These are phyloP conservation scores for Serrognathus titanus DNA, from an alignment of 2,888 invertebrate species.

Conservation along the genomic window DNA sequence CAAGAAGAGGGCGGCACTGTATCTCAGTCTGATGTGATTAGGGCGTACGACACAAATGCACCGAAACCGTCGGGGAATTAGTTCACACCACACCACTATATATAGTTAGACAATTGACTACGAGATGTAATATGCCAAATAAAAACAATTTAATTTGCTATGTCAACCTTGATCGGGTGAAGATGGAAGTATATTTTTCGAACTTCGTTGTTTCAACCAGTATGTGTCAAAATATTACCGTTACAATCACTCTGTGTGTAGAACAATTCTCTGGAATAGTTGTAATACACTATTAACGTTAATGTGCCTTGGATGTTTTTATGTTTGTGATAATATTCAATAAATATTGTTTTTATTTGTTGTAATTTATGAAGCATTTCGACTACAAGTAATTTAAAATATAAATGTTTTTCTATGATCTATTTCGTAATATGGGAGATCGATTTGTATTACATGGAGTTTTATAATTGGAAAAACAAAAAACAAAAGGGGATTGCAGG, in stretches of 20 bases:
- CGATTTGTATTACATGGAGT: too few relatives aligned
- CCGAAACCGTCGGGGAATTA: constrained; percentile 68
- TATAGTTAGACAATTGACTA: too few relatives aligned
- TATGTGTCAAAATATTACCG: constrained; percentile 1
- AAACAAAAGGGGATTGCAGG: too few relatives aligned
- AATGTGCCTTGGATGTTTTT: constrained; percentile 20
- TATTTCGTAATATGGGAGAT: too few relatives aligned
- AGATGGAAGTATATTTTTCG: background rate
- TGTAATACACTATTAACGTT: constrained; percentile 12
- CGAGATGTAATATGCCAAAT: too few relatives aligned
- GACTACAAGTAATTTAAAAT: too few relatives aligned
- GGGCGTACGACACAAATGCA: constrained; percentile 92
- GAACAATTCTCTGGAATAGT: constrained; percentile 2
- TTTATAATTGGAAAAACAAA: too few relatives aligned
- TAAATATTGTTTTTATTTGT: constrained; percentile 18
- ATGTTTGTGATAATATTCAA: constrained; percentile 28
- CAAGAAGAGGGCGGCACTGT: constrained; percentile 98
- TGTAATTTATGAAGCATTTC: too few relatives aligned
- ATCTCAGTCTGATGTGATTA: constrained; percentile 90
- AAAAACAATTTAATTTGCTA: background rate
- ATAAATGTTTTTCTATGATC: too few relatives aligned
- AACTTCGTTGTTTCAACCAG: too few relatives aligned
- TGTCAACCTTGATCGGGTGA: background rate
- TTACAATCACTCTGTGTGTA: constrained; percentile 19
- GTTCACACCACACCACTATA: background rate